Evolutionary conservation across 2,113 vertebrate species (phyloP).

Genomic region (Empidonax traillii): DNA sequence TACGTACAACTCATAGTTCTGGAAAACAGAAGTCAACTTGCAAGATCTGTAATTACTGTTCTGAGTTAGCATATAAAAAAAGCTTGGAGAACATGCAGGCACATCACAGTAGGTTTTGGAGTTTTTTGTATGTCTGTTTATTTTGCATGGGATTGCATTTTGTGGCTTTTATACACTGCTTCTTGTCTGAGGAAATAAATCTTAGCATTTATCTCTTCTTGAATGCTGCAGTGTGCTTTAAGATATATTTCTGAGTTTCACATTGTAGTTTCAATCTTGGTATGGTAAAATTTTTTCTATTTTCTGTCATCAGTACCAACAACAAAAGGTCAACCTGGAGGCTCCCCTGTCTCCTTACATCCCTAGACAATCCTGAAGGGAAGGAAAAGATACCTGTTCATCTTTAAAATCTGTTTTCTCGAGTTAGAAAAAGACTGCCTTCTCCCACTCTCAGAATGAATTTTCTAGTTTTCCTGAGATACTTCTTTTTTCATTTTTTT

Average conservation of each 20-base stretch:
- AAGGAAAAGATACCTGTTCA: background rate
- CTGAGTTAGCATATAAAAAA: constrained; percentile 77
- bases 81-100: constrained; percentile 62
- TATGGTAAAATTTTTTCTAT: constrained; percentile 43
- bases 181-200: constrained; percentile 74
- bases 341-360: background rate
- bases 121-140: background rate
- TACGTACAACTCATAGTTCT: constrained; percentile 79
- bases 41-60: constrained; percentile 81
- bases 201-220: constrained; percentile 73
- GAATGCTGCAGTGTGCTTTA: constrained; percentile 63
- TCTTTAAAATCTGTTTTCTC: background rate
- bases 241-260: constrained; percentile 62
- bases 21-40: constrained; percentile 82
- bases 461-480: constrained; percentile 14
- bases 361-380: background rate
- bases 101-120: constrained; percentile 64
- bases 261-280: constrained; percentile 51
- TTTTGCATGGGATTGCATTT: constrained; percentile 64
- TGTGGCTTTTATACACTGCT: constrained; percentile 59
- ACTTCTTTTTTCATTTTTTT: background rate
- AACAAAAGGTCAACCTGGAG: constrained; percentile 19
- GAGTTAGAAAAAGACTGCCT: constrained; percentile 25
- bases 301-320: background rate
- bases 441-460: background rate